Evolutionary conservation across 2,888 invertebrate genomes (phyloP), one percentile per base, ranked within the genome.

Genomic region (Monochamus alternatus): DNA sequence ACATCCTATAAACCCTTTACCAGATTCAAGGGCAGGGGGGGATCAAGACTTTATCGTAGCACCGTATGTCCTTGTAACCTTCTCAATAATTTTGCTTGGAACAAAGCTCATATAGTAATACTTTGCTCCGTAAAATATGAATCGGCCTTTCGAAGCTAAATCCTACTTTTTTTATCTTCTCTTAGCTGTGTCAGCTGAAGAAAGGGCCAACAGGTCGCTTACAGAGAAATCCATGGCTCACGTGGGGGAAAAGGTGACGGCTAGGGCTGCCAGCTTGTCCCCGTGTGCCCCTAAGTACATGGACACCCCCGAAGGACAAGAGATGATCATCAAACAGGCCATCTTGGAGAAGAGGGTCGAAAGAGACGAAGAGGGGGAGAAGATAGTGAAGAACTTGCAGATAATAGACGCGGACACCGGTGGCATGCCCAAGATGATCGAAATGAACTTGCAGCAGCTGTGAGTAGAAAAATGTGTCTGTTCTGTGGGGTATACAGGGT

Each of bases 321-420:
- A 86, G 58, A 80, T 77, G 12, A 82, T 85, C 1, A 64, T 83
- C 4, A 83, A 84, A 58, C 84, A 86, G 78, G 75, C 87, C 14
- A 81, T 84, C n/a, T 77, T 85, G 5, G 85, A 87, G 69, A 83
- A 80, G 70, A 81, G 82, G 31, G 83, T 88, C 5, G 85, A 86
- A 71, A 81, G 86, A 64, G 80, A 84, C 12, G 82, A 85, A 5
- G 82, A 81, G 7, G 82, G 81, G 0, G 85, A 86, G 75, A 81
- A 73, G 52, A 78, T 85, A 7, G 69, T 78, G 0, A 84, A 85
- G 74, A 82, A 81, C 73, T 64, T 86, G 32, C 72, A 76, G 10
- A 72, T 83, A 5, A 76, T 80, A n/a, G 82, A 86, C 14, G 75
- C 83, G 44, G 82, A 84, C 43, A 59, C 63, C 1, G 74, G 74